Conservation (phyloP, 2,797 vertebrate species). For the Sebastes alutus region DNA sequence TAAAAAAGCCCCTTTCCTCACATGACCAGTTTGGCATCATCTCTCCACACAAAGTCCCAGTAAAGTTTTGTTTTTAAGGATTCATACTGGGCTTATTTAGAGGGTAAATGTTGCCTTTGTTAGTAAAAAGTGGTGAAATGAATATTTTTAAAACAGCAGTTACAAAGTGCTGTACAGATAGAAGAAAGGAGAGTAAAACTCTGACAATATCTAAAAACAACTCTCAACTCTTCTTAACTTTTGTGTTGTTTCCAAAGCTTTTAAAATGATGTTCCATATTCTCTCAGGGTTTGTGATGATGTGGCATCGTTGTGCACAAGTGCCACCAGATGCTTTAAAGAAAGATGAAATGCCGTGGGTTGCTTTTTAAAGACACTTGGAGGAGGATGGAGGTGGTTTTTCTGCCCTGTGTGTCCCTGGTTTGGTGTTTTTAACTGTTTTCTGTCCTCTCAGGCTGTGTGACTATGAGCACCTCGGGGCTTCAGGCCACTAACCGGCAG, state of each 20-base stretch:
- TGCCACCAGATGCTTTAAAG: not conserved
- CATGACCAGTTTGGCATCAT: not conserved
- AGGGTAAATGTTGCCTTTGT: not conserved
- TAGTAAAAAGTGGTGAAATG: not conserved
- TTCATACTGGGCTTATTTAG: not conserved
- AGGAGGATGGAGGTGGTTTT: not conserved
- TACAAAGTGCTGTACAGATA: not conserved
- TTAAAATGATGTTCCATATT: not conserved
- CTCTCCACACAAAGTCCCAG: not conserved
- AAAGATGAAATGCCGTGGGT: not conserved
- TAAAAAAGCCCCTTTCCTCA: not conserved
- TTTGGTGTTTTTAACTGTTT: conserved; percentile 24
- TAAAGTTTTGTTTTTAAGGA: not conserved
- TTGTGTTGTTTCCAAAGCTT: not conserved
- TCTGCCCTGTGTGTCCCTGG: not conserved
- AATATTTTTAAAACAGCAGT: not conserved
- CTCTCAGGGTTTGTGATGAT: not conserved
- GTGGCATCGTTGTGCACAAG: not conserved
- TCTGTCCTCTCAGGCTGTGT: conserved; percentile 45
- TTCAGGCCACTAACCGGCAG: conserved; percentile 68
- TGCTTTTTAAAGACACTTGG: not conserved
- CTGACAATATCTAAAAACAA: not conserved
- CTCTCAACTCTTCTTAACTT: not conserved
- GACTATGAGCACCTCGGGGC: conserved; percentile 80
- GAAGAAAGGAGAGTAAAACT: not conserved